Evolutionary conservation across 2,888 invertebrate species (phyloP).

Genomic region (Agrilus biguttatus): DNA sequence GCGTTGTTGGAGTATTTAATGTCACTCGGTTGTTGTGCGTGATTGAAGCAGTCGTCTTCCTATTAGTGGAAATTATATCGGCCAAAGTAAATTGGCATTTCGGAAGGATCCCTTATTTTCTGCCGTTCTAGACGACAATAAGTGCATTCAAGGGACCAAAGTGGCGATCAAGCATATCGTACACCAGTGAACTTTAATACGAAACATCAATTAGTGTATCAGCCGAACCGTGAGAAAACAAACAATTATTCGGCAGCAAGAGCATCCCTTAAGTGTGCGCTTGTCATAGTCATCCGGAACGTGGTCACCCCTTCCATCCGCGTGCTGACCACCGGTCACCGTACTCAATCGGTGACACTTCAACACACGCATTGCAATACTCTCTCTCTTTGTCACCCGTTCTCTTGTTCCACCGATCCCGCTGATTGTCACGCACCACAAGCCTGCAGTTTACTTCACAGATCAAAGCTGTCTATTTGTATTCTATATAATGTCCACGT

Average conservation of each 20-base stretch:
- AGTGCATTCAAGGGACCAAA: slow-evolving; percentile 24
- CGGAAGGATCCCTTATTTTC: slow-evolving; percentile 24
- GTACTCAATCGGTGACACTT: not conserved
- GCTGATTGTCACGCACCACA: too few relatives aligned
- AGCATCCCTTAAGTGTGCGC: slow-evolving; percentile 28
- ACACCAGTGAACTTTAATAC: slow-evolving; percentile 31
- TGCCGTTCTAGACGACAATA: slow-evolving; percentile 17
- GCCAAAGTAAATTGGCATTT: slow-evolving; percentile 25
- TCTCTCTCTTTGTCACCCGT: too few relatives aligned
- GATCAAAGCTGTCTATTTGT: too few relatives aligned
- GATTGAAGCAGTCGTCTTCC: slow-evolving; percentile 1
- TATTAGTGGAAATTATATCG: slow-evolving; percentile 26
- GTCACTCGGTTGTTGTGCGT: too few relatives aligned
- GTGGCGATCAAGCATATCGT: slow-evolving; percentile 21
- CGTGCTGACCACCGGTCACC: slow-evolving; percentile 12
- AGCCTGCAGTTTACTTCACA: too few relatives aligned
- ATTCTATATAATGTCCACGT: too few relatives aligned
- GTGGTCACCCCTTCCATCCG: slow-evolving; percentile 18
- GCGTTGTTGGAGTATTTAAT: too few relatives aligned
- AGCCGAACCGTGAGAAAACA: slow-evolving; percentile 33
- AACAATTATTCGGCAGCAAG: slow-evolving; percentile 31
- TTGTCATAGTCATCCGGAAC: slow-evolving; percentile 29
- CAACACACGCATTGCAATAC: too few relatives aligned
- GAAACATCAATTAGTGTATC: slow-evolving; percentile 33
- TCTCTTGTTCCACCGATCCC: too few relatives aligned